Evolutionary conservation across 2,113 vertebrate genomes (phyloP), one percentile per base, ranked within the genome.

Genomic region (Eubucco bourcierii): DNA sequence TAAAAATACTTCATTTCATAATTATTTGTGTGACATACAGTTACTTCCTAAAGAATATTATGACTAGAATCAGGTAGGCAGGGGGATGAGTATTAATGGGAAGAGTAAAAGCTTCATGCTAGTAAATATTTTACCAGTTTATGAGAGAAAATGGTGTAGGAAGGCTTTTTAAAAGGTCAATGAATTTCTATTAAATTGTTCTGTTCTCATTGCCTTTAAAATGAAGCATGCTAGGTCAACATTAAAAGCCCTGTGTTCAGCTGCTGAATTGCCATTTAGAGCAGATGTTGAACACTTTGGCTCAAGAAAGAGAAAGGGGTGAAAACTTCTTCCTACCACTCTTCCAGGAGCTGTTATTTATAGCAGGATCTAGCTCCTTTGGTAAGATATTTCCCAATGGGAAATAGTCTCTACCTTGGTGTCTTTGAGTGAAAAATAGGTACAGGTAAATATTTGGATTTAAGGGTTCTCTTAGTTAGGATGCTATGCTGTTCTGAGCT

Each of bases 91-190:
- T 77, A 37, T 68, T 94, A 90, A 74, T 77, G 61, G 50, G 56
- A 95, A 73, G 93, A 85, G 37, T 65, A 89, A 90, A 94, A 90
- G 55, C 55, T 84, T 85, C 20, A 20, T 78, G 39, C 71, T 78
- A 53, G 67, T 94, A 93, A 97, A 83, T 93, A 87, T 93, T 93
- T 92, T 90, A 84, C 59, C 73, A 79, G 59, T 86, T 94, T 91
- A 50, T 81, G 82, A 80, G 64, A 56, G 53, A 86, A 93, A 75
- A 75, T 53, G 18, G 25, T 82, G 31, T 74, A 88, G 87, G 41
- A 75, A 91, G 91, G 74, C 60, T 87, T 93, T 92, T 73, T 82
- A 68, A 84, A 95, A 96, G 85, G 76, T 93, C 92, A 96, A 7
- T 87, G 93, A 74, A 65, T 96, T 94, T 92, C 58, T 89, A 12